phyloP scores from a whole-genome alignment of 1,140 invertebrate genomes.

The Chironomus tepperi region DNA sequence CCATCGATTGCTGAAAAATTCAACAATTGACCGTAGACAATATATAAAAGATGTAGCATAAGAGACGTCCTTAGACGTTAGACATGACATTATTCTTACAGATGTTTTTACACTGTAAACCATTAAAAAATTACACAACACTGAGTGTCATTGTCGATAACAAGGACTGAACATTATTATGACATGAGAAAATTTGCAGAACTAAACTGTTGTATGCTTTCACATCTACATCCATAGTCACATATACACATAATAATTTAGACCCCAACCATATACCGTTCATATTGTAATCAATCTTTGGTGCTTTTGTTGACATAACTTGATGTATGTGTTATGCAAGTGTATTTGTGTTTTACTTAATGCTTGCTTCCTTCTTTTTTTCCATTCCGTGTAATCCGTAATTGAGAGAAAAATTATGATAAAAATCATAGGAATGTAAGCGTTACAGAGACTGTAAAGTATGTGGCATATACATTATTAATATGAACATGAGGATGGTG shows the following conservation, averaged over 20 bases:
- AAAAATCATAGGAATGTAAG: not conserved
- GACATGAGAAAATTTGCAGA: not conserved
- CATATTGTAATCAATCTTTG: not conserved
- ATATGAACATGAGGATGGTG: not conserved
- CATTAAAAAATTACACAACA: not conserved
- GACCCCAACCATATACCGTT: not conserved
- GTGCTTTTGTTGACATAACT: not conserved
- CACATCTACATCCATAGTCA: not conserved
- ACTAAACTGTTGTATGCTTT: not conserved
- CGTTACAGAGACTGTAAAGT: too few relatives aligned
- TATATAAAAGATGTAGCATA: too few relatives aligned
- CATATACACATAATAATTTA: too few relatives aligned
- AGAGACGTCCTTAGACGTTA: too few relatives aligned
- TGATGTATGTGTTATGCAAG: not conserved
- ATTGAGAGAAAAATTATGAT: not conserved
- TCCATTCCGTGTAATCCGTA: not conserved
- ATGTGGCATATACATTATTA: too few relatives aligned
- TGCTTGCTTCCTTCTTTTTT: not conserved
- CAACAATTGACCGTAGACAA: too few relatives aligned
- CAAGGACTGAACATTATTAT: not conserved
- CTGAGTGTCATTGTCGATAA: not conserved
- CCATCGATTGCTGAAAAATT: too few relatives aligned
- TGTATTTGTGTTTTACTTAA: not conserved
- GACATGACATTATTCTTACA: not conserved
- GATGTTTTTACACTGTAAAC: not conserved